Evolutionary conservation across 2,113 vertebrate species (phyloP).

Genomic region (Osmerus mordax): DNA sequence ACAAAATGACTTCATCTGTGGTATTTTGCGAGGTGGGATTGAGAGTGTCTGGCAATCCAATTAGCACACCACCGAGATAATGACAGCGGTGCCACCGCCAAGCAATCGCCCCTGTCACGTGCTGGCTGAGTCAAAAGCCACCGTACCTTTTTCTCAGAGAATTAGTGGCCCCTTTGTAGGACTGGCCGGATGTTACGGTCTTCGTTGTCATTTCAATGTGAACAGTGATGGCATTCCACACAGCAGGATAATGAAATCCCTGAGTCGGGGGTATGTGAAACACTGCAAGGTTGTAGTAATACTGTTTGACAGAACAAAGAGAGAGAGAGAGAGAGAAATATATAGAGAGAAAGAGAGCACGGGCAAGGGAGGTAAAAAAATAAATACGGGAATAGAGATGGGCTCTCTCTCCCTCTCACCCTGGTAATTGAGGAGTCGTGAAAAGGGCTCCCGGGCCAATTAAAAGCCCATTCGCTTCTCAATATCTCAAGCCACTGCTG

Average conservation of each 20-base stretch:
- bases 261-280: not conserved
- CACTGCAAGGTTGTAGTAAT: not conserved
- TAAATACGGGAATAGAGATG: too few relatives aligned
- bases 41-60: constrained; percentile 56
- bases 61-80: constrained; percentile 53
- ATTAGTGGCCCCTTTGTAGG: constrained; percentile 8
- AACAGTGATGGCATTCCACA: constrained; percentile 6
- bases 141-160: not conserved
- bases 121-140: constrained; percentile 32
- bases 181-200: constrained; percentile 2
- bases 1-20: constrained; percentile 33
- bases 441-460: constrained; percentile 37
- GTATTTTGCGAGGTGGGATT: constrained; percentile 37
- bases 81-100: constrained; percentile 25
- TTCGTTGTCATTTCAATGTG: constrained; percentile 16
- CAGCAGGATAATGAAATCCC: not conserved
- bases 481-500: constrained; percentile 23
- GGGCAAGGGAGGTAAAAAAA: not conserved
- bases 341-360: not conserved
- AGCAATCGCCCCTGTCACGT: constrained; percentile 37
- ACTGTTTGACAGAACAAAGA: not conserved
- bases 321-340: not conserved
- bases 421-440: constrained; percentile 21
- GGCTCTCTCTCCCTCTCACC: not conserved
- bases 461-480: constrained; percentile 52